A percentile compares a stretch with the other conserved stretches of the same genome.
Conservation (phyloP, 2,888 invertebrate genomes). For the Zootermopsis nevadensis region DNA sequence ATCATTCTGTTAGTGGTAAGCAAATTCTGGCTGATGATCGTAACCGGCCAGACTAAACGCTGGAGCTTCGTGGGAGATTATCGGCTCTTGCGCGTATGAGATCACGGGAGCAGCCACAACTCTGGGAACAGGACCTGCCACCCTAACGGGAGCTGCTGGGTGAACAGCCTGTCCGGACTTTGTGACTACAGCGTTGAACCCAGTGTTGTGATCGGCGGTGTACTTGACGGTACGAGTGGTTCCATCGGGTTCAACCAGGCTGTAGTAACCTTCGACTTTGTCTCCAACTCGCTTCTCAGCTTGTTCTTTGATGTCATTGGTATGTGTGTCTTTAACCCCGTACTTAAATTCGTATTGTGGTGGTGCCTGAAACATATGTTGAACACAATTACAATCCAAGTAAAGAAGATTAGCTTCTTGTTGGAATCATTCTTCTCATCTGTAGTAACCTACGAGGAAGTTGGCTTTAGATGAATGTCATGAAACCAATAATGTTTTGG, state of each 20-base stretch:
- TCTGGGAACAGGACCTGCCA: not conserved
- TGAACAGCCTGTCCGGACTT: conserved; percentile 20
- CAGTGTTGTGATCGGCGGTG: conserved; percentile 21
- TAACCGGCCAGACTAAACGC: not conserved
- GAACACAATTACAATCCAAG: too few species aligned
- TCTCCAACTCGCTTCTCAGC: conserved; percentile 29
- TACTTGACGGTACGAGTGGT: conserved; percentile 29
- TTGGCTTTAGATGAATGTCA: too few species aligned
- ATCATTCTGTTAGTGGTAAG: not conserved
- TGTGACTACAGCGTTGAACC: conserved; percentile 24
- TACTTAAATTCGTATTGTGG: conserved; percentile 39
- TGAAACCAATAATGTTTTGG: too few species aligned
- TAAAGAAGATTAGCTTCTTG: too few species aligned
- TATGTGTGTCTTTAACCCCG: conserved; percentile 32
- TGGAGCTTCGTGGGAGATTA: not conserved
- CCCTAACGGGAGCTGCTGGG: not conserved
- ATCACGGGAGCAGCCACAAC: not conserved
- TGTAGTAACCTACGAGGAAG: too few species aligned
- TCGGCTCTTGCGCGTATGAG: not conserved
- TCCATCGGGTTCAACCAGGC: conserved; percentile 34
- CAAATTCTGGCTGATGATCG: not conserved
- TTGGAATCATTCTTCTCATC: too few species aligned
- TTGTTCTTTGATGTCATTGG: conserved; percentile 25
- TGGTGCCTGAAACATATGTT: conserved; percentile 17
- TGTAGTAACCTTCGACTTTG: conserved; percentile 32